Evolutionary conservation across 2,888 invertebrate genomes (phyloP).

Genomic region (Furcula furcula): DNA sequence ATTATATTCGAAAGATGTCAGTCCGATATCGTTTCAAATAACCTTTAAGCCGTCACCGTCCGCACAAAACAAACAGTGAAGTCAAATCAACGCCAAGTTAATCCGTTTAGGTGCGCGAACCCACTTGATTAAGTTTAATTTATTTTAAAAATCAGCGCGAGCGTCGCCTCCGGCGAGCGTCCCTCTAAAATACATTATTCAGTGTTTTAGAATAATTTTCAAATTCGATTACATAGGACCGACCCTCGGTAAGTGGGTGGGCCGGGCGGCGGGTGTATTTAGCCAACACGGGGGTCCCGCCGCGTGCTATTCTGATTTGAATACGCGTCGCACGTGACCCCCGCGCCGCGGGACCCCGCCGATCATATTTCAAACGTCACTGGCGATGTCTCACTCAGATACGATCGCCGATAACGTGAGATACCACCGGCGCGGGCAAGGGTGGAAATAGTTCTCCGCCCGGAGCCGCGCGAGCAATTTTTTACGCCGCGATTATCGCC

Average conservation of each 20-base stretch:
- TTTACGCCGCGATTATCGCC: conserved; percentile 78
- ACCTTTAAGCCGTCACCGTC: conserved; percentile 67
- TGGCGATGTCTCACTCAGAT: conserved; percentile 81
- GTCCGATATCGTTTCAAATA: conserved; percentile 64
- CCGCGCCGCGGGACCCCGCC: conserved; percentile 71
- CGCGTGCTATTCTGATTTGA: conserved; percentile 80
- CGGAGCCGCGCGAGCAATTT: conserved; percentile 61
- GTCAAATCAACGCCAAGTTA: conserved; percentile 80
- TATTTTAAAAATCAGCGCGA: conserved; percentile 79
- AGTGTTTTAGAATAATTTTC: conserved; percentile 83
- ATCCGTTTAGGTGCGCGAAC: conserved; percentile 81
- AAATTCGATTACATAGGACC: conserved; percentile 82
- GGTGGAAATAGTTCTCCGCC: conserved; percentile 70
- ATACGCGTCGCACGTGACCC: conserved; percentile 79
- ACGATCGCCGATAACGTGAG: conserved; percentile 77
- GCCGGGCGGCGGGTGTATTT: conserved; percentile 78
- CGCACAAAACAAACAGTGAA: conserved; percentile 70
- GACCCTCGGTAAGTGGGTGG: conserved; percentile 79
- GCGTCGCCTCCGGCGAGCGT: conserved; percentile 68
- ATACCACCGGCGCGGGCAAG: conserved; percentile 60
- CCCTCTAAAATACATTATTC: conserved; percentile 80
- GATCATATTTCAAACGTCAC: conserved; percentile 82
- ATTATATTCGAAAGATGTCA: conserved; percentile 38
- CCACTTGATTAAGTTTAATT: conserved; percentile 82
- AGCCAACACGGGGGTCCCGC: conserved; percentile 80